Evolutionary conservation across 2,797 vertebrate genomes (phyloP), one percentile per base, ranked within the genome.

Genomic region (Enteromius trimaculatus): DNA sequence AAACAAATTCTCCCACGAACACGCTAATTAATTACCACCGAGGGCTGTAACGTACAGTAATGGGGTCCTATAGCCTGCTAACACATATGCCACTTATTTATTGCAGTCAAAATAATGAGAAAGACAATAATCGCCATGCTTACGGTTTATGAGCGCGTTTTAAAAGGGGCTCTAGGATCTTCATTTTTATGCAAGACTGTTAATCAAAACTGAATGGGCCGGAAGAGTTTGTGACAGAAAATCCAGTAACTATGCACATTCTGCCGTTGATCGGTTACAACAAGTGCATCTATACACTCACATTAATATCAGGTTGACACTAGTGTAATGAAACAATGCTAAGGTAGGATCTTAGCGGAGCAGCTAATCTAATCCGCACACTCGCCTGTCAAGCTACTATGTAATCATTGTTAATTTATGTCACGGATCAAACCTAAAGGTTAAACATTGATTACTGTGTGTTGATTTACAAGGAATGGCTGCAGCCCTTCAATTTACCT

Each of bases 21-120:
- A 89, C 87, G 66, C 89, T 83, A 78, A 78, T 83, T 92, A 92
- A 93, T 93, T 92, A 91, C 80, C 89, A 90, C 92, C 88, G 84
- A 88, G 79, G 90, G 90, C 81, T 77, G 39, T 53, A 85, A 85
- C 29, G 29, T 31, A 31, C 29, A 74, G 85, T 88, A 87, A 90
- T 88, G 83, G 76, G 66, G 53, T 55, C 86, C 85, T 85, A 83
- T 76, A 81, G 84, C 81, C 81, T 49, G 49, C 80, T 89, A 77
- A 89, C 90, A 89, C 88, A 90, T 89, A 87, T 74, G 86, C 39
- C 81, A 83, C 82, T 87, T 88, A 91, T 91, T 92, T 92, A 94
- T 90, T 92, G 84, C 84, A 88, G 66, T 84, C 83, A 85, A 82
- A 84, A 80, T 82, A 81, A 79, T 34, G 21, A 55, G 81, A 77